These are phyloP conservation scores for Protobothrops mucrosquamatus DNA, from an alignment of 2,113 vertebrate genomes.

Conservation along the genomic window DNA sequence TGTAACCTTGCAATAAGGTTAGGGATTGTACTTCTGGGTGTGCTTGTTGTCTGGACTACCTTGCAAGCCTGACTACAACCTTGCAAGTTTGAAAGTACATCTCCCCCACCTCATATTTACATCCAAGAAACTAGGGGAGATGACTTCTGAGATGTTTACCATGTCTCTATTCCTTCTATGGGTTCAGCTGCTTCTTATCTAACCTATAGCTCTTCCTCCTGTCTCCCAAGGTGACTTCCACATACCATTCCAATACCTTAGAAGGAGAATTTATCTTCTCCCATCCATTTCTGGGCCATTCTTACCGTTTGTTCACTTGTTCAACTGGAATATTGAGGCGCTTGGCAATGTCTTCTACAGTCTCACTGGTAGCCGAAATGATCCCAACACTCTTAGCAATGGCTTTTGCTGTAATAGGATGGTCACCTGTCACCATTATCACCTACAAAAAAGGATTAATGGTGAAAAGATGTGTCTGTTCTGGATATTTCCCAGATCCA, in stretches of 20 bases:
- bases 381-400: conserved; percentile 80
- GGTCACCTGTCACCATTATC: conserved; percentile 81
- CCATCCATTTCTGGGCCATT: neutral
- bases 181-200: neutral
- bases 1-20: neutral
- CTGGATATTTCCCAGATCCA: neutral
- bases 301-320: conserved; percentile 72
- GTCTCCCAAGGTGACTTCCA: neutral
- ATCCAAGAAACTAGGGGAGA: neutral
- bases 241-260: neutral
- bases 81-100: neutral
- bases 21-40: neutral
- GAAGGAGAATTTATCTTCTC: neutral
- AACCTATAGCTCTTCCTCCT: neutral
- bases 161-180: neutral
- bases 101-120: neutral
- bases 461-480: accelerated
- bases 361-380: conserved; percentile 78
- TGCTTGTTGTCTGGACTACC: neutral
- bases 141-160: neutral
- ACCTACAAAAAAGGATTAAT: conserved; percentile 62
- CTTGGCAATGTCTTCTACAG: conserved; percentile 77
- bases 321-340: conserved; percentile 72
- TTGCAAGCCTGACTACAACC: neutral
- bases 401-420: conserved; percentile 80